Conservation (phyloP, 2,113 vertebrate species). For the Synchiropus splendidus region DNA sequence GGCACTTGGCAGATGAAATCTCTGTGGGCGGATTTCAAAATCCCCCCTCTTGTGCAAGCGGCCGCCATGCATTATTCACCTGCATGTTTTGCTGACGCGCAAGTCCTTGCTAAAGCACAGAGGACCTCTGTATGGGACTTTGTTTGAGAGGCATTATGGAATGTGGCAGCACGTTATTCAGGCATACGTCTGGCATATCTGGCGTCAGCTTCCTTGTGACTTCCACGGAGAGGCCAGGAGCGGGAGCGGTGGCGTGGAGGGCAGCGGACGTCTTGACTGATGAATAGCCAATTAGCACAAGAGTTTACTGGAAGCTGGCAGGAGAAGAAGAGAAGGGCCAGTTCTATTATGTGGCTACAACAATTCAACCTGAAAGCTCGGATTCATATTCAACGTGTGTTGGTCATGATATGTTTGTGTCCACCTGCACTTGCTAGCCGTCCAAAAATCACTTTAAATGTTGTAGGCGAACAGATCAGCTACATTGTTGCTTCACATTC, state of each 20-base stretch:
- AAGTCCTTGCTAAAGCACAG: conserved; percentile 32
- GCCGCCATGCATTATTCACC: conserved; percentile 48
- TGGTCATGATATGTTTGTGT: too few species aligned
- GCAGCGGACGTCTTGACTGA: conserved; percentile 20
- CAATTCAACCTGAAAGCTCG: too few species aligned
- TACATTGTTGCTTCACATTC: too few species aligned
- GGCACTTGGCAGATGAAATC: conserved; percentile 47
- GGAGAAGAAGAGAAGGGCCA: too few species aligned
- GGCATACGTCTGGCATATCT: conserved; percentile 22
- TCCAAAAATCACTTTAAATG: too few species aligned
- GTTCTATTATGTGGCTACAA: too few species aligned
- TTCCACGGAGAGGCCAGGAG: conserved; percentile 6
- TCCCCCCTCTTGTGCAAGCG: conserved; percentile 23
- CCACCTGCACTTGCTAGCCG: too few species aligned
- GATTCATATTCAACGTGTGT: too few species aligned
- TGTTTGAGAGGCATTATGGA: conserved; percentile 37
- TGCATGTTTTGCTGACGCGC: conserved; percentile 32
- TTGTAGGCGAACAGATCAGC: too few species aligned
- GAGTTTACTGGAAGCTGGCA: conserved; percentile 14
- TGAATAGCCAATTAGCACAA: conserved; percentile 40
- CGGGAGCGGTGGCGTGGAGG: neutral
- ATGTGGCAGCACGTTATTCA: conserved; percentile 32
- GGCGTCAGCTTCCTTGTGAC: conserved; percentile 16
- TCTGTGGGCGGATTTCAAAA: conserved; percentile 19
- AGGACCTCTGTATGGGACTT: conserved; percentile 37